Conservation (phyloP, 2,888 invertebrate genomes). For the Linnaemya vulpina region DNA sequence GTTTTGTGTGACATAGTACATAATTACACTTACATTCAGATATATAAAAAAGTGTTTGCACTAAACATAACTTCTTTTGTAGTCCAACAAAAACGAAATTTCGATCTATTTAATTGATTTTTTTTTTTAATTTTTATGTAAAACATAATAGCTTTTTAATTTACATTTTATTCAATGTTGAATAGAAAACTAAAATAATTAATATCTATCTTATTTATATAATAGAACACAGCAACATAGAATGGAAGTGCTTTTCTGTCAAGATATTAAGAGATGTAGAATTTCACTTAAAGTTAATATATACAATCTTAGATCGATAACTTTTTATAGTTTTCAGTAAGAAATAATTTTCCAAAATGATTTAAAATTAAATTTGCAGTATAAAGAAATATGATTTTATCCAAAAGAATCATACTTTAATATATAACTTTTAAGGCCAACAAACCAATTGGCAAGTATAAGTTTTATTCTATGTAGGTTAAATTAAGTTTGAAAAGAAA, state of each 20-base stretch:
- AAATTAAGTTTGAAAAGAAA: background rate
- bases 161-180: slow-evolving; percentile 52
- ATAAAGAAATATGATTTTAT: no score
- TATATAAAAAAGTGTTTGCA: no score
- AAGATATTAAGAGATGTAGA: slow-evolving; percentile 32
- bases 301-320: slow-evolving; percentile 37
- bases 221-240: slow-evolving; percentile 37
- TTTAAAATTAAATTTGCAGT: background rate
- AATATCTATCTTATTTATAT: slow-evolving; percentile 48
- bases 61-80: no score
- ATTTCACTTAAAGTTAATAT: slow-evolving; percentile 53
- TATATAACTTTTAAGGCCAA: background rate
- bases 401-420: background rate
- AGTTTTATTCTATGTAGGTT: background rate
- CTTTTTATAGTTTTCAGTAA: background rate
- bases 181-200: slow-evolving; percentile 44
- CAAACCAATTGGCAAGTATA: background rate
- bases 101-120: background rate
- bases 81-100: no score
- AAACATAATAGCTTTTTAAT: slow-evolving; percentile 24
- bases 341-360: background rate
- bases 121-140: slow-evolving; percentile 51
- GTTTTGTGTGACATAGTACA: no score
- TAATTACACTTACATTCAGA: no score
- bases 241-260: slow-evolving; percentile 31